Percentiles rank a stretch among this genome's conserved stretches.
phyloP scores from a whole-genome alignment of 2,797 vertebrate species.

The Vespertilio murinus region DNA sequence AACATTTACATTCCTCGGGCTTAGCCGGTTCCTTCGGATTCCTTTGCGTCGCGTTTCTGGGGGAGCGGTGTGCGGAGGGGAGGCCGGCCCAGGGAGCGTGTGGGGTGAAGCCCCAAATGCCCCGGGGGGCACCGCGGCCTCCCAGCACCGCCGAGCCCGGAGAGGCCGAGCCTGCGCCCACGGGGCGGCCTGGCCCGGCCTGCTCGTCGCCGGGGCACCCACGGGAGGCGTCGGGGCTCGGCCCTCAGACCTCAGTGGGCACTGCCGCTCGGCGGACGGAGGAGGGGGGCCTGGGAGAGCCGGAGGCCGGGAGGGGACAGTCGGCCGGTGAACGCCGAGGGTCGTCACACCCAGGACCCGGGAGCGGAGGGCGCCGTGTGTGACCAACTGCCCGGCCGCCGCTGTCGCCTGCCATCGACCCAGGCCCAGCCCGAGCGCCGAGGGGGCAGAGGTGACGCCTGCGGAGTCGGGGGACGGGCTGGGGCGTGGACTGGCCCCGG shows the following conservation, averaged over 20 bases:
- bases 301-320: rapidly evolving
- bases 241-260: not conserved
- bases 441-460: not conserved
- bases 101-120: not conserved
- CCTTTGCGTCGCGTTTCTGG: slow-evolving; percentile 48
- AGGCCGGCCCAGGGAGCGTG: not conserved
- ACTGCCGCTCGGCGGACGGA: not conserved
- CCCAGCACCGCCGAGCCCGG: not conserved
- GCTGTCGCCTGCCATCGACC: rapidly evolving
- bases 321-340: too few species aligned
- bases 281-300: too few species aligned
- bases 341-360: not conserved
- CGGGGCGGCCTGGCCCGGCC: not conserved
- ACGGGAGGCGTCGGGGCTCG: rapidly evolving
- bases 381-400: rapidly evolving
- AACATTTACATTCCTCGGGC: slow-evolving; percentile 59
- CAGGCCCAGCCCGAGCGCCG: not conserved
- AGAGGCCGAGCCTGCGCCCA: not conserved
- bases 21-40: not conserved
- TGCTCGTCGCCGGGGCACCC: not conserved
- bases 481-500: not conserved
- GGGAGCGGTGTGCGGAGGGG: not conserved
- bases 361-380: rapidly evolving
- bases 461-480: not conserved
- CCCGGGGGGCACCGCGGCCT: not conserved